These are phyloP conservation scores for Rhagonycha fulva DNA, from an alignment of 2,888 invertebrate species.

Conservation along the genomic window DNA sequence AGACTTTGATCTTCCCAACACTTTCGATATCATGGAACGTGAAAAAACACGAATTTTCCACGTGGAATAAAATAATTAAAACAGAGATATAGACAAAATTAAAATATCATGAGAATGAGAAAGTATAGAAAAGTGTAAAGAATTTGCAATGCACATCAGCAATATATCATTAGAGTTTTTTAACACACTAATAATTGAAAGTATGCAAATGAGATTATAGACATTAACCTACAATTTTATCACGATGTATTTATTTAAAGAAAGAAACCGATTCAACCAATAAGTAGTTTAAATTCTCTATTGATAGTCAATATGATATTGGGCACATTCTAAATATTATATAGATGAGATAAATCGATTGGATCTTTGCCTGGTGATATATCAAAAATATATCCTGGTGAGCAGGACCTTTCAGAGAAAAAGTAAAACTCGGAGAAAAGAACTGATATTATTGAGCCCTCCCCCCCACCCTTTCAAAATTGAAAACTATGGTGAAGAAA, in stretches of 20 bases:
- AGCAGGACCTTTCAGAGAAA: too few relatives aligned
- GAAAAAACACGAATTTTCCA: background rate
- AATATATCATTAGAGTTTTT: background rate
- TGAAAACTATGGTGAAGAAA: too few relatives aligned
- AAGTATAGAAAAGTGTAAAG: background rate
- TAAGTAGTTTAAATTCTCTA: background rate
- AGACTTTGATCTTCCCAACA: background rate
- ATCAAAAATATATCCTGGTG: too few relatives aligned
- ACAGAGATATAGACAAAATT: background rate
- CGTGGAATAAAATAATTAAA: background rate
- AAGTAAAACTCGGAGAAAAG: too few relatives aligned
- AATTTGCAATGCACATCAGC: background rate
- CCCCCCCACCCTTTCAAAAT: too few relatives aligned
- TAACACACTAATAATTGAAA: background rate
- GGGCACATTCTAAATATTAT: background rate
- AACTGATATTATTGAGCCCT: too few relatives aligned
- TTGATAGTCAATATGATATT: background rate
- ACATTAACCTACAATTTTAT: background rate
- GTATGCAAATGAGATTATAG: background rate
- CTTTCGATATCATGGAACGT: background rate
- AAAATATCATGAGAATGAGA: background rate
- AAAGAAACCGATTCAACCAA: background rate
- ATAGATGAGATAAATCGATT: too few relatives aligned
- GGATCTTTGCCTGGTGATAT: too few relatives aligned
- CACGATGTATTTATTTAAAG: background rate